Base-by-base conservation (phyloP, 2,113 vertebrate species). In the Tenebrosternarchus preto region DNA sequence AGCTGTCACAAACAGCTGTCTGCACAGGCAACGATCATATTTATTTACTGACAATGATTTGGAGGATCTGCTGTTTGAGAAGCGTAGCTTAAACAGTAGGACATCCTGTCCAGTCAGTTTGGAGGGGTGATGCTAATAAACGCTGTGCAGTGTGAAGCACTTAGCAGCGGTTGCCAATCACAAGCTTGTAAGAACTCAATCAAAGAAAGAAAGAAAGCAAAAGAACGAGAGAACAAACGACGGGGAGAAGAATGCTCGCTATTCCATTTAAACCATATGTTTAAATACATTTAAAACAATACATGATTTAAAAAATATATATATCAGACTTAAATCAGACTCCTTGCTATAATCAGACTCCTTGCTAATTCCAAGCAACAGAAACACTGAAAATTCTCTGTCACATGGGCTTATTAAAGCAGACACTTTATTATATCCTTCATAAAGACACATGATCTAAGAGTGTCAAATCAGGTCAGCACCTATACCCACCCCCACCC, bases 1-100 rank as follows among this genome's bases (percentile, higher is more conserved):
- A 95, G 93, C 96, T 98, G 97, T 98, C 97, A 98, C 94, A 95
- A 95, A 96, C 95, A 98, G 96, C 96, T 97, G 95, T 97, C 95
- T 91, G 87, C 86, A 74, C 90, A 89, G 88, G 91, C 90, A 91
- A 90, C 90, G 88, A 92, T 93, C 90, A 91, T 91, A 92, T 92
- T 91, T 91, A 92, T 93, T 92, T 93, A 92, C 91, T 92, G 92
- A 91, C 90, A 91, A 91, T 91, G 89, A 92, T 92, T 89, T 87
- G 91, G 90, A 89, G 88, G 89, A 92, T 89, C 87, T 88, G 84
- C 87, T 83, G 81, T 83, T 88, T 90, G 89, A 91, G 88, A 92
- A 88, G 86, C 87, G 86, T 76, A 81, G 80, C 87, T 81, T 88
- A 89, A 87, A 89, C 84, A 88, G 84, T 87, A 87, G 88, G 87